Percentiles rank a stretch among this genome's conserved stretches.
Evolutionary conservation across 2,888 invertebrate species (phyloP).

Genomic region (Micoletzkya japonica): DNA sequence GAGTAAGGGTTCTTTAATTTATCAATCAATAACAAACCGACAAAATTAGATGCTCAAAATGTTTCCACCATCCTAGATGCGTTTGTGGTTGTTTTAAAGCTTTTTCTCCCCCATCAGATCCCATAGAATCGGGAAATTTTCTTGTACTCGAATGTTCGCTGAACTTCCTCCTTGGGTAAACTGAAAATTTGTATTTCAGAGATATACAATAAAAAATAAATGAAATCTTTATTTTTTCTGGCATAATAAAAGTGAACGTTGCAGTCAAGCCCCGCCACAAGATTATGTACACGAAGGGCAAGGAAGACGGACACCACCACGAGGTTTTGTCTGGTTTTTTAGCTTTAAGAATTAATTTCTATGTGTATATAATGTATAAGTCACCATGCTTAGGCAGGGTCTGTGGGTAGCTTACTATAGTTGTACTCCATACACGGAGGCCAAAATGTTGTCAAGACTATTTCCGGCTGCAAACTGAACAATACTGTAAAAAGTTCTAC

Average conservation of each 20-base stretch:
- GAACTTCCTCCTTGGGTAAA: background rate
- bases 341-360: background rate
- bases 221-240: background rate
- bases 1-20: too few relatives aligned
- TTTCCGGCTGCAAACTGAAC: background rate
- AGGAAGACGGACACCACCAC: slow-evolving; percentile 59
- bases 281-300: slow-evolving; percentile 56
- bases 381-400: background rate
- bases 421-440: background rate
- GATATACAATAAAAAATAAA: too few relatives aligned
- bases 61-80: too few relatives aligned
- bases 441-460: background rate
- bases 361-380: background rate
- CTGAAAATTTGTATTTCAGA: too few relatives aligned
- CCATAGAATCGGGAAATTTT: background rate
- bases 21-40: too few relatives aligned
- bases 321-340: slow-evolving; percentile 39
- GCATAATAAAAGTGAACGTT: slow-evolving; percentile 30
- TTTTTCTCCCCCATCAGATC: too few relatives aligned
- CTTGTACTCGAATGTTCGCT: slow-evolving; percentile 7
- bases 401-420: background rate
- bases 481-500: background rate
- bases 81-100: too few relatives aligned
- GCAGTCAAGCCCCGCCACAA: slow-evolving; percentile 58
- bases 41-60: too few relatives aligned